Percentiles rank a stretch among this genome's conserved stretches.
Conservation (phyloP, 2,797 vertebrate genomes). For the Picus viridis region DNA sequence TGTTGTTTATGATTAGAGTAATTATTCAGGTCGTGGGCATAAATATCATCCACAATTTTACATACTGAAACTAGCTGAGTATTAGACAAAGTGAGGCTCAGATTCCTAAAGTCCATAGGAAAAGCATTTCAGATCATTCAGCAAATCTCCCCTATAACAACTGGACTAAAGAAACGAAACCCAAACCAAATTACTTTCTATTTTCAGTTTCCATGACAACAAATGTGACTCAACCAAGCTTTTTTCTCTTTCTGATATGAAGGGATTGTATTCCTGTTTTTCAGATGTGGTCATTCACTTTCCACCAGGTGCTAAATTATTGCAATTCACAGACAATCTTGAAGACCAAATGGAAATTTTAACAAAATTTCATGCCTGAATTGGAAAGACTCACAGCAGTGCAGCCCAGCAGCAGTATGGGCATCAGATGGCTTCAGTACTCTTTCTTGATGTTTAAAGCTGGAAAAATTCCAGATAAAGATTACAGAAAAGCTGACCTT, state of each 20-base stretch:
- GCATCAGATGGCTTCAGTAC: background rate
- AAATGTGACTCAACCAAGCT: background rate
- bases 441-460: background rate
- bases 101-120: background rate
- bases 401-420: background rate
- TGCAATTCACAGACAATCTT: background rate
- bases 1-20: background rate
- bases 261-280: background rate
- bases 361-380: background rate
- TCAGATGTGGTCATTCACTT: background rate
- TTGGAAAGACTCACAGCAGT: background rate
- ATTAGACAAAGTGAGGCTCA: background rate
- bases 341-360: slow-evolving; percentile 3
- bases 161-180: background rate
- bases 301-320: background rate
- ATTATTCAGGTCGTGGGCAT: background rate
- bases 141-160: slow-evolving; percentile 3
- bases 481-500: background rate
- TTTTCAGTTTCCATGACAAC: slow-evolving; percentile 23
- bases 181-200: background rate
- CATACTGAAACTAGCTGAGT: background rate
- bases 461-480: background rate
- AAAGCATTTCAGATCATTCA: background rate
- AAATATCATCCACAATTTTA: background rate
- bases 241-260: background rate